Percentiles rank a stretch among this genome's conserved stretches.
Evolutionary conservation across 2,113 vertebrate species (phyloP).

Genomic region (Stictonetta naevosa): DNA sequence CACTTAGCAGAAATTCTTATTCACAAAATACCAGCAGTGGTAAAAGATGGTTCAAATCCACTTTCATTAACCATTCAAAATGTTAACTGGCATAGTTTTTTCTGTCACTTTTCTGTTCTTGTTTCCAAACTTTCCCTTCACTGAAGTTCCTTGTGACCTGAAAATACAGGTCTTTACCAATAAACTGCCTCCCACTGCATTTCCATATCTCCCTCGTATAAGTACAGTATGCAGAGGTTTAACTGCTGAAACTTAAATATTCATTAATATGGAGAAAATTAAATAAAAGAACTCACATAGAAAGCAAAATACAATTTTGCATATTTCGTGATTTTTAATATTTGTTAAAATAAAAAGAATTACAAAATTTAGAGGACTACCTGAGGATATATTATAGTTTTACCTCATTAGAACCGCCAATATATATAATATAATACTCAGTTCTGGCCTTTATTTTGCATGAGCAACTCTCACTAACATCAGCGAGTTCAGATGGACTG

Average conservation of each 20-base stretch:
- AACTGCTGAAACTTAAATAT: neutral
- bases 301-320: neutral
- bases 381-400: neutral
- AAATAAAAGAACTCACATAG: neutral
- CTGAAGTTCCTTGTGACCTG: neutral
- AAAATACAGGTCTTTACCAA: neutral
- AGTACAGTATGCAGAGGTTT: neutral
- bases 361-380: neutral
- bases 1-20: neutral
- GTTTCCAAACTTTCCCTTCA: neutral
- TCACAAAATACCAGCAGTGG: neutral
- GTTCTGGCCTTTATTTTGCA: neutral
- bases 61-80: neutral
- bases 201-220: neutral
- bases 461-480: neutral
- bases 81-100: neutral
- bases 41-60: neutral
- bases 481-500: neutral
- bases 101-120: neutral
- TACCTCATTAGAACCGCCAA: neutral
- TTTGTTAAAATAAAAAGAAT: neutral
- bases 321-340: neutral
- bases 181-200: neutral
- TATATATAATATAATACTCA: neutral
- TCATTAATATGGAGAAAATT: neutral